Percentiles rank a stretch among this genome's conserved stretches.
These are phyloP conservation scores for Scleropages formosus DNA, from an alignment of 2,797 vertebrate genomes.

Conservation along the genomic window DNA sequence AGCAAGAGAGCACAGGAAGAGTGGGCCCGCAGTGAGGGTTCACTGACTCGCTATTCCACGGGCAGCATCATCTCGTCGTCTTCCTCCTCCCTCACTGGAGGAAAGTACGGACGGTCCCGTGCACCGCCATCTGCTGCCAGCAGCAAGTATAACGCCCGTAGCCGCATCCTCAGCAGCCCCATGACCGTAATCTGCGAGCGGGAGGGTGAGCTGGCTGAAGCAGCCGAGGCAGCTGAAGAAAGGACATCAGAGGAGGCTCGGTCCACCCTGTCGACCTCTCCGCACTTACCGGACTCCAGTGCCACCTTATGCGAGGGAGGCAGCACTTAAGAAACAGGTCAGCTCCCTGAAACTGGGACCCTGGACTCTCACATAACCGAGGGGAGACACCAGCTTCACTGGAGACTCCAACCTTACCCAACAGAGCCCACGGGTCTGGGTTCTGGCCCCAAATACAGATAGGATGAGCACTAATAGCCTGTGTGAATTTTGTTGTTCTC, in stretches of 20 bases:
- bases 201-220: slow-evolving; percentile 75
- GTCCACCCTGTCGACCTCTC: slow-evolving; percentile 24
- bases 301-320: slow-evolving; percentile 68
- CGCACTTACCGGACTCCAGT: slow-evolving; percentile 57
- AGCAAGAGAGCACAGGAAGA: slow-evolving; percentile 77
- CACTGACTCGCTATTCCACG: slow-evolving; percentile 74
- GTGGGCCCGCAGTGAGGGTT: slow-evolving; percentile 82
- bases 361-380: slow-evolving; percentile 36
- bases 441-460: slow-evolving; percentile 35
- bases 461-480: slow-evolving; percentile 41
- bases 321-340: slow-evolving; percentile 61
- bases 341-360: slow-evolving; percentile 40
- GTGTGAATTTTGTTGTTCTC: slow-evolving; percentile 37
- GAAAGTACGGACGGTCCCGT: slow-evolving; percentile 82
- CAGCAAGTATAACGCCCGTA: slow-evolving; percentile 90
- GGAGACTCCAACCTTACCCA: slow-evolving; percentile 21
- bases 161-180: slow-evolving; percentile 93
- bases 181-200: slow-evolving; percentile 98
- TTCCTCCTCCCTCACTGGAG: slow-evolving; percentile 69
- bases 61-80: slow-evolving; percentile 51
- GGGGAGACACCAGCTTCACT: slow-evolving; percentile 32
- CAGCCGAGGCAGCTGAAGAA: slow-evolving; percentile 35
- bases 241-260: not conserved
- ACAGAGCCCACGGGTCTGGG: slow-evolving; percentile 2
- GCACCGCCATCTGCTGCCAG: slow-evolving; percentile 92